Percentiles rank a stretch among this genome's conserved stretches.
Evolutionary conservation across 2,888 invertebrate genomes (phyloP).

Genomic region (Plemyria rubiginata): DNA sequence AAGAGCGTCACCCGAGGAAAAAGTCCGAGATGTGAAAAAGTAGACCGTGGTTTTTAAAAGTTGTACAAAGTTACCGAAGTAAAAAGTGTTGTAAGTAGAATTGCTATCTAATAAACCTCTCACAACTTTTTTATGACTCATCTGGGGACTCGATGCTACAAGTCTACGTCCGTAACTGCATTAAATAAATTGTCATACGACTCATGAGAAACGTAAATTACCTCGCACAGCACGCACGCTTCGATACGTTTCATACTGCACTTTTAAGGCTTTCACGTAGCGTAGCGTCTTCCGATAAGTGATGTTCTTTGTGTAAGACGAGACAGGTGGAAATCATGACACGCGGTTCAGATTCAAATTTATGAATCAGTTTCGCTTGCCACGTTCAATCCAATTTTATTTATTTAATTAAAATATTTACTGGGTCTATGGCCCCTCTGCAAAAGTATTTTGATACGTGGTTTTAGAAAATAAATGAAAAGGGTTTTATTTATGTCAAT

Average conservation of each 20-base stretch:
- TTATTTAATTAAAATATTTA: no score
- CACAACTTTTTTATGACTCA: constrained; percentile 58
- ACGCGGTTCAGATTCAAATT: background rate
- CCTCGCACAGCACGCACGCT: constrained; percentile 27
- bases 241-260: constrained; percentile 31
- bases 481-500: no score
- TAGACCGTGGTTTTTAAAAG: constrained; percentile 52
- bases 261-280: constrained; percentile 32
- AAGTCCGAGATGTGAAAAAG: constrained; percentile 42
- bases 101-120: constrained; percentile 68
- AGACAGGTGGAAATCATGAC: constrained; percentile 2
- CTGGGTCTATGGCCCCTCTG: no score
- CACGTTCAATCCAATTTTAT: background rate
- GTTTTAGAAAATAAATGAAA: no score
- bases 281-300: constrained; percentile 7
- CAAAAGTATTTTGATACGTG: no score
- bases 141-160: constrained; percentile 50
- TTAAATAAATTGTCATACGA: constrained; percentile 40
- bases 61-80: constrained; percentile 55
- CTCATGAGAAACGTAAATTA: constrained; percentile 28
- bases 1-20: constrained; percentile 31
- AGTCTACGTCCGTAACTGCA: constrained; percentile 44
- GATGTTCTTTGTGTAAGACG: constrained; percentile 3
- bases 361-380: background rate
- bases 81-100: constrained; percentile 63